Conservation (phyloP, 2,797 vertebrate genomes). For the Anguilla anguilla region DNA sequence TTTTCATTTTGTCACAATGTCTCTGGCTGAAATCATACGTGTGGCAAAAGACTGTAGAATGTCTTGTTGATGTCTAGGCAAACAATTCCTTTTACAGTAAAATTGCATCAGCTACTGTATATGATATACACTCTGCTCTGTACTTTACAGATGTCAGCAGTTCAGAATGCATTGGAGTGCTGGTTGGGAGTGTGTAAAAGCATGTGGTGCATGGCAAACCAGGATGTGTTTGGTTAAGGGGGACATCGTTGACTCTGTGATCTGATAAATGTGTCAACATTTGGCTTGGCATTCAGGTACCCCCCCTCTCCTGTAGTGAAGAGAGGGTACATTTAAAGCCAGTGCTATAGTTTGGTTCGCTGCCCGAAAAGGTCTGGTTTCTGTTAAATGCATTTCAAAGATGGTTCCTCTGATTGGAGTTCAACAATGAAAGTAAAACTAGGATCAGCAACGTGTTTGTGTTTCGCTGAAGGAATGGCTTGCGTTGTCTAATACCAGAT, state of each 20-base stretch:
- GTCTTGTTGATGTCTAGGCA: not conserved
- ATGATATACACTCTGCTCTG: not conserved
- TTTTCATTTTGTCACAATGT: not conserved
- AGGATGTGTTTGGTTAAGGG: conserved; percentile 29
- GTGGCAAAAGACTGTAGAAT: not conserved
- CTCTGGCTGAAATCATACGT: not conserved
- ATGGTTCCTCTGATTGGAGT: not conserved
- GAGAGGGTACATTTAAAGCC: not conserved
- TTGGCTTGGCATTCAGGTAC: not conserved
- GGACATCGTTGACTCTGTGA: conserved; percentile 24
- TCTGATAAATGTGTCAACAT: conserved; percentile 36
- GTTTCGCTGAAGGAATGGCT: not conserved
- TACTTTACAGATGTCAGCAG: conserved; percentile 13
- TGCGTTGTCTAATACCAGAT: not conserved
- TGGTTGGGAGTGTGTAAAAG: not conserved
- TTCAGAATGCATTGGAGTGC: not conserved
- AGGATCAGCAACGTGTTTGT: conserved; percentile 15
- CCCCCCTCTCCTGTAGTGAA: not conserved
- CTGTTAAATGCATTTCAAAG: conserved; percentile 18
- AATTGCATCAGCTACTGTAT: not conserved
- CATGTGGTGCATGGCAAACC: not conserved
- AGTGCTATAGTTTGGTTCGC: not conserved
- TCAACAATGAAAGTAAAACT: conserved; percentile 17
- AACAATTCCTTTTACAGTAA: conserved; percentile 13
- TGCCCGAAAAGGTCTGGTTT: conserved; percentile 1